phyloP scores from a whole-genome alignment of 2,797 vertebrate genomes.

The Euthynnus affinis region DNA sequence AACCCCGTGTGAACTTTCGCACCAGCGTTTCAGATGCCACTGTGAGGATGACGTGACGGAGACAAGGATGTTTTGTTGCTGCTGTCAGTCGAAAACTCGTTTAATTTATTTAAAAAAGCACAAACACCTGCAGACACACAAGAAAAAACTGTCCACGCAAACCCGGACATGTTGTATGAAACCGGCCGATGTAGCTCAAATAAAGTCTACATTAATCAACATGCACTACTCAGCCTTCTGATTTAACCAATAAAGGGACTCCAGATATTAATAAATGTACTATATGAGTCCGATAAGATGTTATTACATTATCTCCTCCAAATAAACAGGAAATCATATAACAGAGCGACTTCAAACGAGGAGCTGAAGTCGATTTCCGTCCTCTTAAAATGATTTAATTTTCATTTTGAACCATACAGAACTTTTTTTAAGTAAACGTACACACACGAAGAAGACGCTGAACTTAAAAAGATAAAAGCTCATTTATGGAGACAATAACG shows the following conservation, averaged over 20 bases:
- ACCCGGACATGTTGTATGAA: not conserved
- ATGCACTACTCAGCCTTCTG: no score
- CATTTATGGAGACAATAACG: no score
- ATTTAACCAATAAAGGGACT: not conserved
- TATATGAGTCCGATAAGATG: not conserved
- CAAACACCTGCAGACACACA: no score
- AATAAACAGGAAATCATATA: no score
- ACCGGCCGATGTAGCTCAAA: not conserved
- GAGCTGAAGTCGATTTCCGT: no score
- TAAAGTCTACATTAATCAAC: not conserved
- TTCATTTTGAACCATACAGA: no score
- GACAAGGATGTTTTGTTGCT: not conserved
- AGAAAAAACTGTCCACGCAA: not conserved
- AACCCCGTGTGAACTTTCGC: constrained; percentile 17
- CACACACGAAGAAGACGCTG: no score
- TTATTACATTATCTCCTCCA: not conserved
- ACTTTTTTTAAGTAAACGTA: no score
- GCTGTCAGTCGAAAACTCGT: not conserved
- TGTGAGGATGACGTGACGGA: not conserved
- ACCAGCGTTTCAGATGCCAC: not conserved
- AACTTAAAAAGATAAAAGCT: not conserved
- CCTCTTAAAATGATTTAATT: no score
- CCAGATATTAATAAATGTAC: not conserved
- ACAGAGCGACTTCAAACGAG: no score
- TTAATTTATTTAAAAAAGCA: no score